Conservation (phyloP, 2,797 vertebrate genomes). For the Setipinna tenuifilis region DNA sequence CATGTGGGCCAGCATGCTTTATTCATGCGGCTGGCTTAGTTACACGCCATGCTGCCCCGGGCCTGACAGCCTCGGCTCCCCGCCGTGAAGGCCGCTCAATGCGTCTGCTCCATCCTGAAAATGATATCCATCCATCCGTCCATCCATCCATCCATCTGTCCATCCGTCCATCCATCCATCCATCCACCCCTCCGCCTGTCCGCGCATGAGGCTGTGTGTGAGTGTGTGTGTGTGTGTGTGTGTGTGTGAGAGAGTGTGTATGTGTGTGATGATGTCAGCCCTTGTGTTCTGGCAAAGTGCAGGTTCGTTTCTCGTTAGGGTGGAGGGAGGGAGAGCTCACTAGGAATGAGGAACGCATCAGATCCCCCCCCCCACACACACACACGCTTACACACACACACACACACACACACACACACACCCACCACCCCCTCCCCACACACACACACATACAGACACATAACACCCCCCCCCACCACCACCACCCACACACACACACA, state of each 20-base stretch:
- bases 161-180: too few species aligned
- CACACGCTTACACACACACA: neutral
- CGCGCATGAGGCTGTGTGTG: conserved; percentile 64
- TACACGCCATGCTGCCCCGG: conserved; percentile 71
- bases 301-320: neutral
- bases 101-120: conserved; percentile 74
- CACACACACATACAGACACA: neutral
- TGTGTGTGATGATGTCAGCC: conserved; percentile 64
- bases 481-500: too few species aligned
- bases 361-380: neutral
- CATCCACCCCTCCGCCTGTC: too few species aligned
- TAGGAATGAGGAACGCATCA: neutral
- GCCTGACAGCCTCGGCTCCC: conserved; percentile 65
- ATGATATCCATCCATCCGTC: too few species aligned
- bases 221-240: too few species aligned
- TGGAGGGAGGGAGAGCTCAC: neutral
- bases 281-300: neutral
- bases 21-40: conserved; percentile 77
- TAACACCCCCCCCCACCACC: too few species aligned
- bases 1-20: conserved; percentile 80
- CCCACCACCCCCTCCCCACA: neutral
- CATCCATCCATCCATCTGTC: too few species aligned
- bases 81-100: conserved; percentile 65
- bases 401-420: neutral
- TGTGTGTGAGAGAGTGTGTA: too few species aligned